These are phyloP conservation scores for Apotomis capreana DNA, from an alignment of 2,888 invertebrate genomes.

Conservation along the genomic window DNA sequence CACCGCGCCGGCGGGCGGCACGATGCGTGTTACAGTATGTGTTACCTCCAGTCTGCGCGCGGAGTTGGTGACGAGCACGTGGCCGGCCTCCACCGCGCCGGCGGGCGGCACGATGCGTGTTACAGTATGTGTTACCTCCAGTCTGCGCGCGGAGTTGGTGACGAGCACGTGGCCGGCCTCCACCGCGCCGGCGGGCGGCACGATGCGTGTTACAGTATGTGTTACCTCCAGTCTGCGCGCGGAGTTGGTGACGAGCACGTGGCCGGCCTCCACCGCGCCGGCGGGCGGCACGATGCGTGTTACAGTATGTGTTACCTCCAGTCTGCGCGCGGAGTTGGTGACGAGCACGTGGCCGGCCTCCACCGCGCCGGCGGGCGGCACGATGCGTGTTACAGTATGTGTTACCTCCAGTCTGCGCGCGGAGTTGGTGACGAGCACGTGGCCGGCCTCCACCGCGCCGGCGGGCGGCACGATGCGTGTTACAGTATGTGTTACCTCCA, in stretches of 20 bases:
- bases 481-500: slow-evolving; percentile 79
- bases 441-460: too few species aligned
- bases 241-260: too few species aligned
- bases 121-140: slow-evolving; percentile 79
- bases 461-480: too few species aligned
- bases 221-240: too few species aligned
- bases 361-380: slow-evolving; percentile 87
- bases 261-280: too few species aligned
- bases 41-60: too few species aligned
- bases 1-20: slow-evolving; percentile 87
- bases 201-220: slow-evolving; percentile 51
- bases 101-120: too few species aligned
- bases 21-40: slow-evolving; percentile 51
- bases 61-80: too few species aligned
- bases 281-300: too few species aligned
- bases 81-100: too few species aligned
- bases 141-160: slow-evolving; percentile 93
- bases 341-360: slow-evolving; percentile 86
- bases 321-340: slow-evolving; percentile 93
- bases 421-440: too few species aligned
- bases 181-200: slow-evolving; percentile 87
- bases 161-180: slow-evolving; percentile 86
- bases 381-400: slow-evolving; percentile 51
- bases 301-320: slow-evolving; percentile 79
- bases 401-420: too few species aligned